Evolutionary conservation across 2,888 invertebrate species (phyloP).

Genomic region (Bellardia pandia): DNA sequence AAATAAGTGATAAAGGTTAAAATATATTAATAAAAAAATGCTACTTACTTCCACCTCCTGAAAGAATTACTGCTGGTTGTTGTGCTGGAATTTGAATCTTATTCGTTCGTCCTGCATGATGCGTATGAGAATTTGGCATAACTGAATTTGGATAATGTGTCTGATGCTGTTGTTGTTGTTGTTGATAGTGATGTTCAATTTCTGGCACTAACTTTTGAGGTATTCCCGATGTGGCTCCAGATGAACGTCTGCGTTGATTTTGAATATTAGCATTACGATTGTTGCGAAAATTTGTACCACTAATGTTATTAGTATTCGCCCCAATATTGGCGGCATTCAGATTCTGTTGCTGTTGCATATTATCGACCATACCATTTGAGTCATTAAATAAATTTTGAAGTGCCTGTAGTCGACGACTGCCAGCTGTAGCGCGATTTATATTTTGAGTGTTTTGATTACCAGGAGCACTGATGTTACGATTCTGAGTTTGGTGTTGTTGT

Average conservation of each 20-base stretch:
- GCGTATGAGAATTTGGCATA: constrained; percentile 45
- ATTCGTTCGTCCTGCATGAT: constrained; percentile 40
- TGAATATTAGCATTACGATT: constrained; percentile 62
- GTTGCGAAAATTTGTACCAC: constrained; percentile 53
- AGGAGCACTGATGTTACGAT: constrained; percentile 64
- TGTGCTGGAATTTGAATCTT: constrained; percentile 74
- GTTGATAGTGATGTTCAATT: constrained; percentile 52
- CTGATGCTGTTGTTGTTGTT: constrained; percentile 67
- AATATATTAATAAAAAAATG: not conserved
- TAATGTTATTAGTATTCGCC: constrained; percentile 32
- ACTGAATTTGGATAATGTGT: constrained; percentile 35
- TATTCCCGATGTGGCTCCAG: constrained; percentile 36
- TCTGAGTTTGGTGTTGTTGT: constrained; percentile 69
- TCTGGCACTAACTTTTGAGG: constrained; percentile 60
- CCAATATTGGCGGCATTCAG: constrained; percentile 6
- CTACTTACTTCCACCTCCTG: constrained; percentile 77
- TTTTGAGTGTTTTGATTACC: constrained; percentile 43
- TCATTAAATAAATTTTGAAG: constrained; percentile 75
- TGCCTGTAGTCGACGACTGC: constrained; percentile 75
- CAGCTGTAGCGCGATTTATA: constrained; percentile 23
- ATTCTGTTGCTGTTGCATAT: constrained; percentile 68
- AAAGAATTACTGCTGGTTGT: constrained; percentile 67
- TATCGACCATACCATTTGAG: constrained; percentile 72
- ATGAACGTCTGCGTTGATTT: constrained; percentile 65
- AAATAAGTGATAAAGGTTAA: not conserved